These are phyloP conservation scores for Acleris sparsana DNA, from an alignment of 2,888 invertebrate species.

Conservation along the genomic window DNA sequence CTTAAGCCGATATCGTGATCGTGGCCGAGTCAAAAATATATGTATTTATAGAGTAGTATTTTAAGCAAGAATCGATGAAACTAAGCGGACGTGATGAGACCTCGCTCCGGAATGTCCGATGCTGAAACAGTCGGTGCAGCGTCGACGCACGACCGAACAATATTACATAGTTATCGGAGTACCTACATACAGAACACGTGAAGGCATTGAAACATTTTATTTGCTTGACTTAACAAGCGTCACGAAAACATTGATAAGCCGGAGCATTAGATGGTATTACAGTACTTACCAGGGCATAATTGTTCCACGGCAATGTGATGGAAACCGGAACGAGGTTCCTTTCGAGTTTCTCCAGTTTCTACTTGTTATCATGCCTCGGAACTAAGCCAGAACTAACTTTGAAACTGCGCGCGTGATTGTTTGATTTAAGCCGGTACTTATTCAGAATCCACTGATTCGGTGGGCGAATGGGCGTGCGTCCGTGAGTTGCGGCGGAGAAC, in stretches of 20 bases:
- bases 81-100: constrained; percentile 4
- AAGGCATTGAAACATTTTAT: constrained; percentile 36
- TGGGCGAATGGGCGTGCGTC: constrained; percentile 44
- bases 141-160: constrained; percentile 1
- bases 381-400: constrained; percentile 4
- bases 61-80: constrained; percentile 1
- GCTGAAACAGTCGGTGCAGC: constrained; percentile 5
- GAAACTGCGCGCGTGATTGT: constrained; percentile 16
- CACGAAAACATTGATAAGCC: constrained; percentile 40
- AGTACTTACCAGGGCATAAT: constrained; percentile 58
- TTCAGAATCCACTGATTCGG: constrained; percentile 29
- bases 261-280: constrained; percentile 18
- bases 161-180: constrained; percentile 1
- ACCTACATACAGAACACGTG: constrained; percentile 37
- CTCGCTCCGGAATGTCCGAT: constrained; percentile 11
- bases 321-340: constrained; percentile 36
- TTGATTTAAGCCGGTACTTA: constrained; percentile 13
- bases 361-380: constrained; percentile 57
- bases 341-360: constrained; percentile 38
- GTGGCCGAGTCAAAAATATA: too few species aligned
- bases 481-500: constrained; percentile 46
- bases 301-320: constrained; percentile 46
- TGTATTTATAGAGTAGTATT: background rate
- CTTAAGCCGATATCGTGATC: too few species aligned
- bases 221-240: constrained; percentile 38